phyloP scores from a whole-genome alignment of 2,888 invertebrate genomes.

The Drosophila ustulata region DNA sequence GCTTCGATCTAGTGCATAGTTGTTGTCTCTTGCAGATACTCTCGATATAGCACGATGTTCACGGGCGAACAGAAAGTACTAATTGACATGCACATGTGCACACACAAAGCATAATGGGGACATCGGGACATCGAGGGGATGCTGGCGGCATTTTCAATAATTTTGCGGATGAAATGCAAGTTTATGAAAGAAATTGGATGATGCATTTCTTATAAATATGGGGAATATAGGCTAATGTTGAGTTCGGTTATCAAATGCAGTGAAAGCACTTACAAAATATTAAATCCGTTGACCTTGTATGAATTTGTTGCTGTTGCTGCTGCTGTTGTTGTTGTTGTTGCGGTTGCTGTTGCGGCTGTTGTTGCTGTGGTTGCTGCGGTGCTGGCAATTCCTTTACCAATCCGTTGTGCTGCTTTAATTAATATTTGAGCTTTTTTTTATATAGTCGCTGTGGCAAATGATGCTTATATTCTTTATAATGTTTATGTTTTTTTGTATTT shows the following conservation, averaged over 20 bases:
- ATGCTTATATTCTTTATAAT: slow-evolving; percentile 32
- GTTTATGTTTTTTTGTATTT: slow-evolving; percentile 39
- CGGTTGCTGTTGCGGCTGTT: slow-evolving; percentile 32
- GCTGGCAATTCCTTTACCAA: slow-evolving; percentile 23
- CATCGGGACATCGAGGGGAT: slow-evolving; percentile 5
- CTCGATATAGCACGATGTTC: slow-evolving; percentile 39
- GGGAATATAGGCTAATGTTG: slow-evolving; percentile 15
- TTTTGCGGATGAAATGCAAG: slow-evolving; percentile 32
- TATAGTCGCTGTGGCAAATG: slow-evolving; percentile 34
- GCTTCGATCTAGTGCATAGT: background rate
- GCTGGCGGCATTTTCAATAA: slow-evolving; percentile 49
- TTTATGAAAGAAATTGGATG: slow-evolving; percentile 18
- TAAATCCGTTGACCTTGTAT: slow-evolving; percentile 82
- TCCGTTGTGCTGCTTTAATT: slow-evolving; percentile 52
- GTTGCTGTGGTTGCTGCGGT: slow-evolving; percentile 38
- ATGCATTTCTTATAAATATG: slow-evolving; percentile 16
- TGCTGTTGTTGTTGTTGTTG: slow-evolving; percentile 42
- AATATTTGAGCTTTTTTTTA: slow-evolving; percentile 34
- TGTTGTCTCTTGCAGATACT: background rate
- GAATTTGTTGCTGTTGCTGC: slow-evolving; percentile 60
- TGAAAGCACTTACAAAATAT: slow-evolving; percentile 80
- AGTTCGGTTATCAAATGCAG: slow-evolving; percentile 3
- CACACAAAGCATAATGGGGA: slow-evolving; percentile 8
- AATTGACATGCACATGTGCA: slow-evolving; percentile 79
- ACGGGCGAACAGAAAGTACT: slow-evolving; percentile 48